Evolutionary conservation across 2,797 vertebrate species (phyloP).

Genomic region (Sebastes trivittatus): DNA sequence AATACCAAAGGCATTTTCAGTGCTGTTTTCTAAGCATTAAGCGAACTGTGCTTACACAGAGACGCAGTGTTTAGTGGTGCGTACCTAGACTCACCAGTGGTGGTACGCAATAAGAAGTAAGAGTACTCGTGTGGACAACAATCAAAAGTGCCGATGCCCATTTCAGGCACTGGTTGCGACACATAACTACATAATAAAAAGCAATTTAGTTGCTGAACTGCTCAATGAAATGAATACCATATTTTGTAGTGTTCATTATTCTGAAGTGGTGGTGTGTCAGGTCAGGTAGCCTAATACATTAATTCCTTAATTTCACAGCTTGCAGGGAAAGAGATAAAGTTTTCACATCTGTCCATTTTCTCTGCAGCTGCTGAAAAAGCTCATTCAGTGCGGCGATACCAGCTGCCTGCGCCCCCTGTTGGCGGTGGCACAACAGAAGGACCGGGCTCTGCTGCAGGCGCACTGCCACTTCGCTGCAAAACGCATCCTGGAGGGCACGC

Average conservation of each 20-base stretch:
- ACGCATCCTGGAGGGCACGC: constrained; percentile 79
- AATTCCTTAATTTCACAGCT: background rate
- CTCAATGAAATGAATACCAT: background rate
- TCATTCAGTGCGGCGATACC: constrained; percentile 87
- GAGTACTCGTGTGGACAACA: rapidly evolving
- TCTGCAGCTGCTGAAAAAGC: constrained; percentile 89
- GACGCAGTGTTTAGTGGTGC: rapidly evolving
- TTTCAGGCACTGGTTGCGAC: background rate
- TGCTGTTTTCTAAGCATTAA: rapidly evolving
- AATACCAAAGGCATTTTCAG: too few species aligned
- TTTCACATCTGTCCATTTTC: background rate
- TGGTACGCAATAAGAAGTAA: too few species aligned
- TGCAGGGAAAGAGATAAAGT: background rate
- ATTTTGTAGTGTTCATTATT: background rate
- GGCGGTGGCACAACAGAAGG: constrained; percentile 84
- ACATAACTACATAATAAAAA: background rate
- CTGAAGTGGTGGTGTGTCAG: background rate
- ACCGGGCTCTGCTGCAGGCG: constrained; percentile 82
- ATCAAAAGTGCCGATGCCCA: too few species aligned
- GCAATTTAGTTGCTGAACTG: too few species aligned
- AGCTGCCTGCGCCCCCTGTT: constrained; percentile 89
- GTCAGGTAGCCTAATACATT: background rate
- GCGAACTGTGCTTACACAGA: too few species aligned
- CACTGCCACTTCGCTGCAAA: constrained; percentile 87
- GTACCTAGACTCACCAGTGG: too few species aligned